Evolutionary conservation across 2,888 invertebrate species (phyloP).

Genomic region (Oxycera nigricornis): DNA sequence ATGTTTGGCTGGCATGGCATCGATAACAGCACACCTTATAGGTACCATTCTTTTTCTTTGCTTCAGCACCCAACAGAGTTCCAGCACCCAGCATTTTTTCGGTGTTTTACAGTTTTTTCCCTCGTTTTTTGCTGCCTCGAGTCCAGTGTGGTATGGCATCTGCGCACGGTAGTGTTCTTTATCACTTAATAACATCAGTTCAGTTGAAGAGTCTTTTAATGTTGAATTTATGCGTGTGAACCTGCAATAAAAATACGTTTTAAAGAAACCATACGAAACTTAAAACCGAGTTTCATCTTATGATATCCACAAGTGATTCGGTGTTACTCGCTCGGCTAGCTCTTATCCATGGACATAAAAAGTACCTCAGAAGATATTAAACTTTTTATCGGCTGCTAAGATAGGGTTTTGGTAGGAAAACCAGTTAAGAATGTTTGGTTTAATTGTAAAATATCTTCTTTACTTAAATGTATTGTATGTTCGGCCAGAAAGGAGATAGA

Average conservation of each 20-base stretch:
- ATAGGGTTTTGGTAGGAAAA: constrained; percentile 17
- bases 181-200: constrained; percentile 43
- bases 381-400: constrained; percentile 8
- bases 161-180: constrained; percentile 42
- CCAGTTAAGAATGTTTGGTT: constrained; percentile 29
- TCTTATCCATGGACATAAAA: constrained; percentile 30
- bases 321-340: background rate
- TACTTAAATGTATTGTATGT: background rate
- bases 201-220: constrained; percentile 41
- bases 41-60: background rate
- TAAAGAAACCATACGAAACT: constrained; percentile 11
- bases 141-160: constrained; percentile 20
- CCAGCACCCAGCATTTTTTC: background rate
- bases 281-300: constrained; percentile 28
- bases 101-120: constrained; percentile 12
- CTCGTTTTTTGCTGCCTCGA: constrained; percentile 10
- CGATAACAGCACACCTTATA: background rate
- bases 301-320: constrained; percentile 19
- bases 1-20: background rate
- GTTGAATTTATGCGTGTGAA: constrained; percentile 45
- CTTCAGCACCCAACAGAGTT: background rate
- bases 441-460: constrained; percentile 5
- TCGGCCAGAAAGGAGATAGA: background rate
- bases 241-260: constrained; percentile 31
- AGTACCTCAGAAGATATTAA: constrained; percentile 27